Conservation (phyloP, 2,888 invertebrate species). For the Serrognathus titanus region DNA sequence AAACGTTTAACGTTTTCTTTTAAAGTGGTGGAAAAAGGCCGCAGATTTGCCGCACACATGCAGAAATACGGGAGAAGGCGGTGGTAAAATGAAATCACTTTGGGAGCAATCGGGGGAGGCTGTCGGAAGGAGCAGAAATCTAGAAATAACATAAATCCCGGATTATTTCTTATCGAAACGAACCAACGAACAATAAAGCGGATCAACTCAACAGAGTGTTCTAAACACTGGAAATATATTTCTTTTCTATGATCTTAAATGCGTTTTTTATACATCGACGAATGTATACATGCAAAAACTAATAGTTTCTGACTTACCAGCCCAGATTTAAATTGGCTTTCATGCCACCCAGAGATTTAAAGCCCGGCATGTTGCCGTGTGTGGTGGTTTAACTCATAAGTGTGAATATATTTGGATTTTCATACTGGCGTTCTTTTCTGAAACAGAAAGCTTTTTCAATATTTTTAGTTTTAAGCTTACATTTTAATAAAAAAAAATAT, state of each 20-base stretch:
- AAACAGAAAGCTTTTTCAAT: too few species aligned
- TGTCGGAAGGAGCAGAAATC: constrained; percentile 27
- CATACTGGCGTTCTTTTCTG: too few species aligned
- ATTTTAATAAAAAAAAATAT: too few species aligned
- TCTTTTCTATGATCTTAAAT: background rate
- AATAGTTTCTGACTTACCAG: constrained; percentile 4
- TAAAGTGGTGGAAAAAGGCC: too few species aligned
- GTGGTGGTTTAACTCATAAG: background rate
- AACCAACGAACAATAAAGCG: constrained; percentile 48
- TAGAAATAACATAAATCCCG: constrained; percentile 49
- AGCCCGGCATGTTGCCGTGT: constrained; percentile 33
- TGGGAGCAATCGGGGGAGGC: constrained; percentile 1
- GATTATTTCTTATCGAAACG: constrained; percentile 47
- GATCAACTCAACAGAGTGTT: constrained; percentile 29
- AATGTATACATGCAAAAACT: background rate
- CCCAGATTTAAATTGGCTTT: constrained; percentile 21
- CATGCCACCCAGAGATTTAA: constrained; percentile 34
- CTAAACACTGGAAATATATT: constrained; percentile 1
- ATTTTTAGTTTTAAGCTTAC: too few species aligned
- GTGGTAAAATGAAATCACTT: background rate
- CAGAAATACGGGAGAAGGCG: background rate
- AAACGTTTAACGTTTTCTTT: too few species aligned
- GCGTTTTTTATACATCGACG: too few species aligned
- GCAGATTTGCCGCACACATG: background rate
- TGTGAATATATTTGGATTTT: background rate